Conservation (phyloP, 2,113 vertebrate species). For the Atlantisia rogersi region DNA sequence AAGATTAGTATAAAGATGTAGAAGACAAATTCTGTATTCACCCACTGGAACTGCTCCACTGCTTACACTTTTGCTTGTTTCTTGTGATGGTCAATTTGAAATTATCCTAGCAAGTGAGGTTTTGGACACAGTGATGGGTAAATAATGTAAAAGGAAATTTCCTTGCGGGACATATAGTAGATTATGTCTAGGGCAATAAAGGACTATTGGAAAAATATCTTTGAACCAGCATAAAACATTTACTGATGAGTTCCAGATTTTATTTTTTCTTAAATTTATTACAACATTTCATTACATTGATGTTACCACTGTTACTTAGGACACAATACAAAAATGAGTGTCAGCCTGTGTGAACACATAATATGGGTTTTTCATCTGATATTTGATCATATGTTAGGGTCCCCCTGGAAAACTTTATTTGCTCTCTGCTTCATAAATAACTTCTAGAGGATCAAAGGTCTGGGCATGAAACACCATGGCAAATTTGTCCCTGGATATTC, state of each 20-base stretch:
- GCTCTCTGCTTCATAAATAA: not conserved
- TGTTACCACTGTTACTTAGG: not conserved
- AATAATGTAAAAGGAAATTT: too few relatives aligned
- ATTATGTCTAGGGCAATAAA: too few relatives aligned
- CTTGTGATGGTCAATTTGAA: too few relatives aligned
- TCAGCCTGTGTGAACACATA: not conserved
- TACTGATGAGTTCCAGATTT: not conserved
- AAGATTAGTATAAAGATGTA: too few relatives aligned
- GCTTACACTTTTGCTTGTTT: too few relatives aligned
- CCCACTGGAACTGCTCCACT: too few relatives aligned
- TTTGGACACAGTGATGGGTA: too few relatives aligned
- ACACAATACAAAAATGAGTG: not conserved
- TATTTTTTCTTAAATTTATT: not conserved
- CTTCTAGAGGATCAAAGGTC: not conserved
- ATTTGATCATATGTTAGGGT: not conserved
- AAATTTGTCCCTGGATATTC: not conserved
- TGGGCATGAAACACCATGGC: not conserved
- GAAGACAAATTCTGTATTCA: too few relatives aligned
- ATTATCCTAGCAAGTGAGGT: too few relatives aligned
- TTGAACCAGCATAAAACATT: not conserved
- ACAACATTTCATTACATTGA: not conserved
- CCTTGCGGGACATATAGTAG: too few relatives aligned
- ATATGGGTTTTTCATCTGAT: not conserved
- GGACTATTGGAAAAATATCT: not conserved
- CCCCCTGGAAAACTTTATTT: not conserved